Conservation (phyloP, 2,797 vertebrate genomes). For the Enteromius afrohamiltoni region DNA sequence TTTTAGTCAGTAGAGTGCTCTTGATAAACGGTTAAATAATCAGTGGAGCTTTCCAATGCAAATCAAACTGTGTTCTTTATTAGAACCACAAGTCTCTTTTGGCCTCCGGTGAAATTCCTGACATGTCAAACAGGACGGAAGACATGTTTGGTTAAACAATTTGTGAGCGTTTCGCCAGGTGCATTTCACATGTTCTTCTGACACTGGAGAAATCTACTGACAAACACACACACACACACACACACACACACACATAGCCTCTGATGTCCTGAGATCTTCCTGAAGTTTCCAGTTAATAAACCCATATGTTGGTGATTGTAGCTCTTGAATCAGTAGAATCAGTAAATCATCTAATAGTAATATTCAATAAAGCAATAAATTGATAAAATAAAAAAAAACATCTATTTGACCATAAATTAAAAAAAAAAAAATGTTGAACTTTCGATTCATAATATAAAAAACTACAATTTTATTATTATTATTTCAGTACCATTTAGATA, state of each 20-base stretch:
- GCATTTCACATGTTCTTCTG: neutral
- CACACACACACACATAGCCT: conserved; percentile 16
- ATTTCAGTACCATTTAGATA: neutral
- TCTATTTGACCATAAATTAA: neutral
- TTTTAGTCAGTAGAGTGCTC: neutral
- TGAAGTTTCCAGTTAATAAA: conserved; percentile 56
- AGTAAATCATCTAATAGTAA: too few species aligned
- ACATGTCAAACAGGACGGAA: neutral
- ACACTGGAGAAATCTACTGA: neutral
- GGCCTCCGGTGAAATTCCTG: conserved; percentile 4
- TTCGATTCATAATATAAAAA: neutral
- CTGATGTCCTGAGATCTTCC: conserved; percentile 30
- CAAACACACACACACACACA: neutral
- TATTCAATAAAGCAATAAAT: neutral
- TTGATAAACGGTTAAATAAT: conserved; percentile 13
- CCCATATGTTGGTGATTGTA: conserved; percentile 16
- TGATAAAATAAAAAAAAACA: neutral
- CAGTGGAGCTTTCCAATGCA: conserved; percentile 4
- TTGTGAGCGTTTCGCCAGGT: neutral
- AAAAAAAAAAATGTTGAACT: neutral
- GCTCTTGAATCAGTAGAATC: neutral
- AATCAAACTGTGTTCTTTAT: conserved; percentile 5
- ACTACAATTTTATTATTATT: neutral
- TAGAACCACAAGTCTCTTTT: conserved; percentile 1
- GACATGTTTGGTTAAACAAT: neutral